Conservation (phyloP, 2,888 invertebrate genomes). For the Cantharis nigra region DNA sequence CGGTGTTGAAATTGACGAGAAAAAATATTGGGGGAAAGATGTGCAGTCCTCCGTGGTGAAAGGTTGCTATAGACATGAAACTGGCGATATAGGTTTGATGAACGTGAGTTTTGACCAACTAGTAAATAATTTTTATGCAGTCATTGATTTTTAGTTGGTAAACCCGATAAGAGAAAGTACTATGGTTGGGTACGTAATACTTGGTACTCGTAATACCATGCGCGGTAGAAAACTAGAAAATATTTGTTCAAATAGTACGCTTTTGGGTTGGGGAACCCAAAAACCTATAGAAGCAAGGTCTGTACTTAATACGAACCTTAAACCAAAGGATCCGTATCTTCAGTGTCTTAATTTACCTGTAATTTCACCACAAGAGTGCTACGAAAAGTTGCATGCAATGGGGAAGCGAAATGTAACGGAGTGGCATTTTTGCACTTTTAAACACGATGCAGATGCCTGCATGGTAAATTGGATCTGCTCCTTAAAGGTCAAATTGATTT, state of each 20-base stretch:
- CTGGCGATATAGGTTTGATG: not conserved
- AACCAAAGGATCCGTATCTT: not conserved
- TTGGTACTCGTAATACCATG: rapidly evolving
- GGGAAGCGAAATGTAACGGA: rapidly evolving
- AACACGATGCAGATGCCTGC: not conserved
- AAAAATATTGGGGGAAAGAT: not conserved
- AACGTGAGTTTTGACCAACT: not conserved
- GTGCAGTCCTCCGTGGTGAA: not conserved
- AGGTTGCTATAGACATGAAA: not conserved
- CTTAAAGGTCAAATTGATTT: not conserved
- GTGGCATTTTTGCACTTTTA: not conserved
- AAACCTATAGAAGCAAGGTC: too few species aligned
- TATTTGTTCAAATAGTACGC: not conserved
- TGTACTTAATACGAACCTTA: too few species aligned
- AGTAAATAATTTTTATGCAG: not conserved
- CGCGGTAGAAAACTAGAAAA: not conserved
- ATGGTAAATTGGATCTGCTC: not conserved
- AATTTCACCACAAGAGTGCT: not conserved
- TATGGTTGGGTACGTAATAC: not conserved
- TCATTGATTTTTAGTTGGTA: not conserved
- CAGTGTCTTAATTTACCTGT: not conserved
- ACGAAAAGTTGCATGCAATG: not conserved
- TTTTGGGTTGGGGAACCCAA: not conserved
- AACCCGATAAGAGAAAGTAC: not conserved
- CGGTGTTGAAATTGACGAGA: not conserved